phyloP scores from a whole-genome alignment of 2,797 vertebrate species.

The Sarcophilus harrisii region DNA sequence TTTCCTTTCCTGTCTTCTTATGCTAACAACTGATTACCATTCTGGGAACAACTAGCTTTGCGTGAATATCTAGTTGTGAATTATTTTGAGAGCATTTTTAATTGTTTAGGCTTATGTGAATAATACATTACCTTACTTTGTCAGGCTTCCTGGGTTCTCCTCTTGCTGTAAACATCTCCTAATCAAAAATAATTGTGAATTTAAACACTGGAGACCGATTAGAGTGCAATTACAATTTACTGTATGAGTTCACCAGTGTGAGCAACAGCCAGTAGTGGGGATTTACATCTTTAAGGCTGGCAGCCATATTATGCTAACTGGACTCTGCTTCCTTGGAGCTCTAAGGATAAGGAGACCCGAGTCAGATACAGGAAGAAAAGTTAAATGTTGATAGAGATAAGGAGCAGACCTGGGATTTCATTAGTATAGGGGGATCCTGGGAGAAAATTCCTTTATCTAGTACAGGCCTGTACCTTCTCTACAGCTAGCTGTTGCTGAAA shows the following conservation, averaged over 20 bases:
- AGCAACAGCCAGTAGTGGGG: too few species aligned
- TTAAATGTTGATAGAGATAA: neutral
- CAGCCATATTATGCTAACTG: neutral
- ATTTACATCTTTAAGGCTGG: neutral
- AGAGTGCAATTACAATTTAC: conserved; percentile 26
- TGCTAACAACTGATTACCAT: conserved; percentile 48
- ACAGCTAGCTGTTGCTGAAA: neutral
- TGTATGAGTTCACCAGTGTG: neutral
- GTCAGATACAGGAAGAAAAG: neutral
- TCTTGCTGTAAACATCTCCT: conserved; percentile 57
- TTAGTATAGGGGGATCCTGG: neutral
- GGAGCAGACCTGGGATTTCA: neutral
- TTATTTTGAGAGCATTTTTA: conserved; percentile 71
- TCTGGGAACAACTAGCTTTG: conserved; percentile 64
- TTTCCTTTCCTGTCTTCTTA: conserved; percentile 62
- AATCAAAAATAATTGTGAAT: conserved; percentile 63
- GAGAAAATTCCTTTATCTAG: neutral
- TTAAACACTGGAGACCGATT: conserved; percentile 53
- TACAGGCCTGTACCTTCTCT: neutral
- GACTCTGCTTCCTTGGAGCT: neutral
- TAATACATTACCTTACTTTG: conserved; percentile 64
- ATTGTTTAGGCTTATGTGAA: conserved; percentile 60
- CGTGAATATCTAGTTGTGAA: conserved; percentile 54
- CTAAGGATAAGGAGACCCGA: neutral
- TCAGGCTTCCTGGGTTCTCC: conserved; percentile 18